These are phyloP conservation scores for Aphis gossypii DNA, from an alignment of 1,140 invertebrate genomes.

Conservation along the genomic window DNA sequence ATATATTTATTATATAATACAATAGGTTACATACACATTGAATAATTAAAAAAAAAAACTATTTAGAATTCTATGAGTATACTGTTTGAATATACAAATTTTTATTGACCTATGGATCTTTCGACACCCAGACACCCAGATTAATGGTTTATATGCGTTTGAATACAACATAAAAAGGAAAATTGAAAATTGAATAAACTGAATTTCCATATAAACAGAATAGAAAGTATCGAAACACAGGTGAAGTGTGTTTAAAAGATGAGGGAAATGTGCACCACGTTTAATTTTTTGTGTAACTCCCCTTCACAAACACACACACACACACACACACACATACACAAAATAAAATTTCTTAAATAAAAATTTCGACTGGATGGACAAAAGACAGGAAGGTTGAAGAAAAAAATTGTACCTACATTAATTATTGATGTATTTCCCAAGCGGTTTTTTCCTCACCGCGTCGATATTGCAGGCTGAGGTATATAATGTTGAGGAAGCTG, in stretches of 20 bases:
- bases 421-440: slow-evolving; percentile 23
- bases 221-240: not conserved
- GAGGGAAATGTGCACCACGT: not conserved
- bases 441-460: not conserved
- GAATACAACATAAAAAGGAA: not conserved
- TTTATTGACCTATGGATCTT: not conserved
- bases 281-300: not conserved
- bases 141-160: not conserved
- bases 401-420: slow-evolving; percentile 12
- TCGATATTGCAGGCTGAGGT: not conserved
- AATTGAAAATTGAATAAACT: slow-evolving; percentile 34
- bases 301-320: not conserved
- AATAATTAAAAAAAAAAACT: too few species aligned
- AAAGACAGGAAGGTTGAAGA: not conserved
- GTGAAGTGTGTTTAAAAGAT: not conserved
- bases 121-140: not conserved
- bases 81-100: too few species aligned
- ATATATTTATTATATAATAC: not conserved
- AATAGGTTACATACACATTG: too few species aligned
- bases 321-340: too few species aligned
- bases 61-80: too few species aligned
- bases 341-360: not conserved
- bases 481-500: slow-evolving; percentile 10
- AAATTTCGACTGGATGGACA: not conserved
- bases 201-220: slow-evolving; percentile 17